Evolutionary conservation across 2,797 vertebrate genomes (phyloP).

Genomic region (Hyperoplus lanceolatus): DNA sequence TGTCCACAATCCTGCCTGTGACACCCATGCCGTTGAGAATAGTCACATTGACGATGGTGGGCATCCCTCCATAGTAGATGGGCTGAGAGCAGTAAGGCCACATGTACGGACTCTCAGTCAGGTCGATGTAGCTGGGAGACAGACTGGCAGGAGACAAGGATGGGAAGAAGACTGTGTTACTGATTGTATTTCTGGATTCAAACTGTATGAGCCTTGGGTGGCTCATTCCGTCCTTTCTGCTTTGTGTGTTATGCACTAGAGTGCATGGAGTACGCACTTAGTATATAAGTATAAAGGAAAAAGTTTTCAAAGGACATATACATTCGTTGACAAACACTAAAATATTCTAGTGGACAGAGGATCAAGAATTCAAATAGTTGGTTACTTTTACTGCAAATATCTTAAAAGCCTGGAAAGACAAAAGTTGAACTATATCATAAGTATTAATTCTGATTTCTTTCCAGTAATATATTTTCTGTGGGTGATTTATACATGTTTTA

Average conservation of each 20-base stretch:
- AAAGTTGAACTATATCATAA: not conserved
- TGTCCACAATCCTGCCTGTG: constrained; percentile 95
- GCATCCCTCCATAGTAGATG: constrained; percentile 99
- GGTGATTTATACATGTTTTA: not conserved
- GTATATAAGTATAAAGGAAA: too few species aligned
- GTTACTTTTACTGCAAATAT: not conserved
- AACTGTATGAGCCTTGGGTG: too few species aligned
- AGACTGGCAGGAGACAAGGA: constrained; percentile 82
- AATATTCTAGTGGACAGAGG: not conserved
- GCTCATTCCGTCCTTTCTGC: not conserved
- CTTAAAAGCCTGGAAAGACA: not conserved
- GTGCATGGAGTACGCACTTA: too few species aligned
- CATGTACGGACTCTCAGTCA: constrained; percentile 99
- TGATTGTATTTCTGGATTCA: not conserved
- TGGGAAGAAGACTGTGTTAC: not conserved
- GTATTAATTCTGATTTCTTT: not conserved
- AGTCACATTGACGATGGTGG: constrained; percentile 96
- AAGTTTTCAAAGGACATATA: too few species aligned
- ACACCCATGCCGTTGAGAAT: constrained; percentile 99
- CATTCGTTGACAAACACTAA: not conserved
- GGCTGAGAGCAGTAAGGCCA: constrained; percentile 99
- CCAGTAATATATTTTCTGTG: not conserved
- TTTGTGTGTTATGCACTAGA: too few species aligned
- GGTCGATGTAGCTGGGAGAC: constrained; percentile 97
- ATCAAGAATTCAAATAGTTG: too few species aligned